Conservation (phyloP, 2,888 invertebrate genomes). For the Clostera curtula region DNA sequence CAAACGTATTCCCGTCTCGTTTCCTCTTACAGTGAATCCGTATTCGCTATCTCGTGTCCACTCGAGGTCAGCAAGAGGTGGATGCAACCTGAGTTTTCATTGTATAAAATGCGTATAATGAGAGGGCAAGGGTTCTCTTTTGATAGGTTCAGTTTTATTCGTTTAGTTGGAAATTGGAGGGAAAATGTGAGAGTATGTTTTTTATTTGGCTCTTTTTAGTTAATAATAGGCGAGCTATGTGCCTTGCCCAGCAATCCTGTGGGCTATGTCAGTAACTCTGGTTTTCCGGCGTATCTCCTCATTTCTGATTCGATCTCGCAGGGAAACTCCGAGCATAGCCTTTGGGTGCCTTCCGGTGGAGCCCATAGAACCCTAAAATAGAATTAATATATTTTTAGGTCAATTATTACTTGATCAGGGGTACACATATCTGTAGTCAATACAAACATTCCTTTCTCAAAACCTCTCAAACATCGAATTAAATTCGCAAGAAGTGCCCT, state of each 20-base stretch:
- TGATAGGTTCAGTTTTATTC: slow-evolving; percentile 15
- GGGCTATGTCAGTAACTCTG: too few relatives aligned
- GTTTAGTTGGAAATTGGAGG: slow-evolving; percentile 1
- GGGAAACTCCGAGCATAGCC: too few relatives aligned
- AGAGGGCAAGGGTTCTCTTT: slow-evolving; percentile 26
- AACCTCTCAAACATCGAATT: slow-evolving; percentile 9
- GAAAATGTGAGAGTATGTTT: neutral
- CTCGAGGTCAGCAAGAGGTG: slow-evolving; percentile 44
- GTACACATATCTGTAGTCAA: too few relatives aligned
- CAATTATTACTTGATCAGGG: too few relatives aligned
- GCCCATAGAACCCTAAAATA: neutral
- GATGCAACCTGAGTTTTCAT: slow-evolving; percentile 56
- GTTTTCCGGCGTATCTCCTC: too few relatives aligned
- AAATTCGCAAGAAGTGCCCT: slow-evolving; percentile 14
- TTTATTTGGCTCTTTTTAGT: too few relatives aligned
- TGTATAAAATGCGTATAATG: slow-evolving; percentile 46
- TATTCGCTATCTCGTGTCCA: slow-evolving; percentile 39
- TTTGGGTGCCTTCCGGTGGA: neutral
- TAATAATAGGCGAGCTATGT: too few relatives aligned
- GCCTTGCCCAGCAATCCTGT: too few relatives aligned
- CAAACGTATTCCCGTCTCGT: slow-evolving; percentile 33
- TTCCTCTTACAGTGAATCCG: slow-evolving; percentile 22
- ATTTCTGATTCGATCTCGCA: too few relatives aligned
- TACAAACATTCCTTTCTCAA: neutral
- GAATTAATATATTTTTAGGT: too few relatives aligned